Percentiles rank a stretch among this genome's conserved stretches.
phyloP scores from a whole-genome alignment of 2,888 invertebrate genomes.

The Thera britannica region DNA sequence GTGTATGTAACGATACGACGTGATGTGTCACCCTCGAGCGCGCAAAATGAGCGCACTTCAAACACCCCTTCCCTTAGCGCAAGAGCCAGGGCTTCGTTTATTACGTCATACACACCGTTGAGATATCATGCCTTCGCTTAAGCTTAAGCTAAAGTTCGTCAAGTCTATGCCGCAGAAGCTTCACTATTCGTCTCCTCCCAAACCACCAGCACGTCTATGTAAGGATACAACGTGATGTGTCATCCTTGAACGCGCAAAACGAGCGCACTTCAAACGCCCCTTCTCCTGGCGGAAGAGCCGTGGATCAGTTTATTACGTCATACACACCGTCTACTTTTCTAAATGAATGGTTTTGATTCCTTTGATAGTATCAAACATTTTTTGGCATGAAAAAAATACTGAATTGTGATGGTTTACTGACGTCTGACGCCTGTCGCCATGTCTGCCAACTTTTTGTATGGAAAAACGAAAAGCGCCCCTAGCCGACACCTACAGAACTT shows the following conservation, averaged over 20 bases:
- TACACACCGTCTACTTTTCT: too few species aligned
- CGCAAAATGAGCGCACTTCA: conserved; percentile 77
- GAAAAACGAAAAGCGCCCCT: too few species aligned
- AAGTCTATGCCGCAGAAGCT: not conserved
- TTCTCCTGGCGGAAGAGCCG: conserved; percentile 9
- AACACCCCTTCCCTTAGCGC: conserved; percentile 46
- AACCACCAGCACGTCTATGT: conserved; percentile 68
- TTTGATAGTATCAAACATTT: too few species aligned
- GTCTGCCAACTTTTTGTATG: too few species aligned
- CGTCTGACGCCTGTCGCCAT: too few species aligned
- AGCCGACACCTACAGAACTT: too few species aligned
- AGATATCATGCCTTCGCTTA: too few species aligned
- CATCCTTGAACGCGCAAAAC: conserved; percentile 68
- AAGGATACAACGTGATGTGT: conserved; percentile 67
- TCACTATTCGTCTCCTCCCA: conserved; percentile 49
- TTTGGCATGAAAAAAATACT: too few species aligned
- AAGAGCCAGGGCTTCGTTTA: conserved; percentile 2
- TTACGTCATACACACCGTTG: conserved; percentile 35
- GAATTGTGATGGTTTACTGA: too few species aligned
- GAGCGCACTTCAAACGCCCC: conserved; percentile 73
- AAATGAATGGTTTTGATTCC: too few species aligned
- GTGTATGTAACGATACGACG: conserved; percentile 73
- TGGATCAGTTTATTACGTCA: conserved; percentile 12
- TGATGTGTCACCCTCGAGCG: conserved; percentile 61
- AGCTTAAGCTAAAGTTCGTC: too few species aligned